Base-by-base conservation (phyloP, 2,797 vertebrate species). In the Microcaecilia unicolor region DNA sequence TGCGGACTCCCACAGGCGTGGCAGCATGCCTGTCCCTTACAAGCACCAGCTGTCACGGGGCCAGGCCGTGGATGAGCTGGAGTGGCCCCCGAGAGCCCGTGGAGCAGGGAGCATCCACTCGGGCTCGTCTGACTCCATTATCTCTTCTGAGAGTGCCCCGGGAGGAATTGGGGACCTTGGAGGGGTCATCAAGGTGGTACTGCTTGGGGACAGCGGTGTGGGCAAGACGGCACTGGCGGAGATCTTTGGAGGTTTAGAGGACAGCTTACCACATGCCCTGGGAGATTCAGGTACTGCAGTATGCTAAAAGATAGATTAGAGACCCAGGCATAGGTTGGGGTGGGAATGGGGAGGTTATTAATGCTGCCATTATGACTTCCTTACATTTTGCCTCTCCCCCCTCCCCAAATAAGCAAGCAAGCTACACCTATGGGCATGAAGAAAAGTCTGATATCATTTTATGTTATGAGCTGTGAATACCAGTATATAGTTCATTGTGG, bases 121-220 rank as follows among this genome's bases (percentile, higher is more conserved):
- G 18, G 64, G 57, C 15, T 81, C 76, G 13, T 86, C 83, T 7
- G 81, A 83, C 10, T 84, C 85, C 7, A 58, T 66, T 16, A 34
- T 55, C 16, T 81, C 74, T 28, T 53, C 51, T 4, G 45, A 46
- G n/a, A 23, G 39, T 18, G 38, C n/a, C 17, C 11, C 25, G 11
- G 35, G 41, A 10, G 25, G 44, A 28, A 9, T 76, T 61, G 6
- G 52, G 51, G 31, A 81, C 71, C 65, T 72, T 43, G 6, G 74
- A 55, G 49, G 49, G 10, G 48, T 64, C 18, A 76, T 67, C 55
- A 74, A 70, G 39, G 60, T 76, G 74, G 84, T 90, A 43, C 70
- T 95, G 16, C 60, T 93, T 44, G 91, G 91, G 22, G 91, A 93
- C 72, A 86, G 77, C 4, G 88, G 91, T 4, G 91, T 95, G 54